phyloP scores from a whole-genome alignment of 2,888 invertebrate species.

The Tiliacea citrago region DNA sequence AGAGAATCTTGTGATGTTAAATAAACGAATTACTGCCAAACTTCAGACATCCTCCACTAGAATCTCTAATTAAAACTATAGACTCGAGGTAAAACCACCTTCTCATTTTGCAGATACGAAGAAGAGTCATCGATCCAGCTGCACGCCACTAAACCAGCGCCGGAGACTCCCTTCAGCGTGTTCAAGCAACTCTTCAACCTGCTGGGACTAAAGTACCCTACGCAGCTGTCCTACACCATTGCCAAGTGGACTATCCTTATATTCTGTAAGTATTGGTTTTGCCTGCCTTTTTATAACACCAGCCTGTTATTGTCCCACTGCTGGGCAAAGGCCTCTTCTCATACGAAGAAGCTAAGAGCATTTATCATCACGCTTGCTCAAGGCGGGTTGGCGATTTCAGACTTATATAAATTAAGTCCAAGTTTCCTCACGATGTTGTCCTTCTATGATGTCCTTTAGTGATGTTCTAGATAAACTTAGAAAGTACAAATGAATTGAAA shows the following conservation, averaged over 20 bases:
- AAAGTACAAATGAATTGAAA: neutral
- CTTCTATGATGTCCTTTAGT: neutral
- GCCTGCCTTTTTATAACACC: neutral
- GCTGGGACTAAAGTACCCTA: conserved; percentile 93
- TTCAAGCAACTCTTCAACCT: conserved; percentile 93
- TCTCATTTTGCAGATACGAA: conserved; percentile 78
- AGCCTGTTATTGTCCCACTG: neutral
- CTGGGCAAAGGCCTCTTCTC: neutral
- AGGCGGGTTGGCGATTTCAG: neutral
- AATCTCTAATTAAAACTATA: neutral
- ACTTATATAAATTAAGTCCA: neutral
- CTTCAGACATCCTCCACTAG: neutral
- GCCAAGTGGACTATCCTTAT: conserved; percentile 90
- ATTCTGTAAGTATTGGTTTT: conserved; percentile 77
- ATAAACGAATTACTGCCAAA: neutral
- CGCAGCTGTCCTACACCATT: conserved; percentile 91
- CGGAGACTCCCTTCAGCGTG: conserved; percentile 77
- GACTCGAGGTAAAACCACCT: neutral
- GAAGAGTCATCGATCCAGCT: conserved; percentile 76
- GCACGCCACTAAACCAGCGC: conserved; percentile 76
- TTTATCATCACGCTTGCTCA: neutral
- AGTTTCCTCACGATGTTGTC: neutral
- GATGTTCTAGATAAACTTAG: neutral
- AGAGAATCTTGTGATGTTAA: neutral
- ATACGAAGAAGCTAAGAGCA: neutral